These are phyloP conservation scores for Motacilla alba DNA, from an alignment of 2,113 vertebrate genomes.

Conservation along the genomic window DNA sequence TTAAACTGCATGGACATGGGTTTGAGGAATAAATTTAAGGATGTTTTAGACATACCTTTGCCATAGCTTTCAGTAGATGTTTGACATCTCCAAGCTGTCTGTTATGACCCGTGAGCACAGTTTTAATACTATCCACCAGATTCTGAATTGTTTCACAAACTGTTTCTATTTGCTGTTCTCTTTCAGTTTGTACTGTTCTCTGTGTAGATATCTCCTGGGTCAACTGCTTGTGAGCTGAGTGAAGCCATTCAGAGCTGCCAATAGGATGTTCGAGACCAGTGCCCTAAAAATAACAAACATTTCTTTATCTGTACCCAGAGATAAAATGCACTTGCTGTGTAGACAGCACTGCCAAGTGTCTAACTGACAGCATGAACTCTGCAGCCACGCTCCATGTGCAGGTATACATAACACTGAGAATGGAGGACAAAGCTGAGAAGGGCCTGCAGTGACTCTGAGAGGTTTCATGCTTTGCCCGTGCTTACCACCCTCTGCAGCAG, in stretches of 20 bases:
- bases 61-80: conserved; percentile 95
- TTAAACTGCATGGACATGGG: neutral
- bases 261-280: conserved; percentile 86
- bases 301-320: neutral
- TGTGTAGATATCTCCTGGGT: conserved; percentile 87
- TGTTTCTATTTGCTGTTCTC: conserved; percentile 89
- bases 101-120: conserved; percentile 91
- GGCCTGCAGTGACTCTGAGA: neutral
- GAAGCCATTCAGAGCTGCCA: conserved; percentile 92
- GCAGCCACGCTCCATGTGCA: neutral
- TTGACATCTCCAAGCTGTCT: conserved; percentile 94
- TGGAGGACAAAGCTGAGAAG: neutral
- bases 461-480: neutral
- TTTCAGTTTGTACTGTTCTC: conserved; percentile 85
- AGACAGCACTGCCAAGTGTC: neutral
- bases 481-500: conserved; percentile 92
- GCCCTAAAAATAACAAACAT: conserved; percentile 74
- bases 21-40: neutral
- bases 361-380: neutral
- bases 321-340: neutral
- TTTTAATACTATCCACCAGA: conserved; percentile 94
- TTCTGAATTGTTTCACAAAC: conserved; percentile 92
- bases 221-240: conserved; percentile 88
- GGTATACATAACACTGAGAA: neutral
- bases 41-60: conserved; percentile 81